Evolutionary conservation across 2,113 vertebrate genomes (phyloP), one percentile per base, ranked within the genome.

Genomic region (Dicrurus megarhynchus): DNA sequence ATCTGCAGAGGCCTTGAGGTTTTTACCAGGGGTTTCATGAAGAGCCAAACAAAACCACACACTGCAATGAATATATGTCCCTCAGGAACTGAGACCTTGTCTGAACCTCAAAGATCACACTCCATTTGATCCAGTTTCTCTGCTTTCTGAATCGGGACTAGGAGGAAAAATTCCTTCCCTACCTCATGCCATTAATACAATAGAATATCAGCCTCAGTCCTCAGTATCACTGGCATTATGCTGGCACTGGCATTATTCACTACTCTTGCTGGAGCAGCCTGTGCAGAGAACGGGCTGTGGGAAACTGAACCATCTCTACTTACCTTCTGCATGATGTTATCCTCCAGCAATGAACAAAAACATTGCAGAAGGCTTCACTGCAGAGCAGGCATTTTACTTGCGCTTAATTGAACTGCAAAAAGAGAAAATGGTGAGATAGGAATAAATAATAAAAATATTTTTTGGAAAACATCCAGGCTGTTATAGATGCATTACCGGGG

Each of bases 271-370:
- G 70, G 61, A 93, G 61, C n/a, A 59, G 37, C 26, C 37, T 30
- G 33, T 8, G 35, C 47, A 44, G 64, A 12, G 33, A 70, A 65
- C 0, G 2, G 41, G 24, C 44, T 70, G 57, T n/a, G 63, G 57
- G 49, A 56, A 32, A 18, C 10, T 15, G 35, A 92, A 8, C 19
- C 0, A 0, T 60, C 74, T 78, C 1, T 0, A 16, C 8, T 63
- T 53, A 67, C 59, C 68, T 84, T 46, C 60, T 60, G 24, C 10
- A 1, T 27, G 27, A 26, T 27, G 26, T 56, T 60, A 37, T 64
- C 41, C 64, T 67, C 32, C 42, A 17, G 75, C 20, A 41, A 14
- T 0, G 5, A 59, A 9, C 11, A 70, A 24, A 71, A 76, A 39
- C 50, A n/a, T 11, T 61, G 73, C 11, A 75, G 44, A 75, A 60